Base-by-base conservation (phyloP, 2,113 vertebrate species). In the Hippopotamus amphibius region DNA sequence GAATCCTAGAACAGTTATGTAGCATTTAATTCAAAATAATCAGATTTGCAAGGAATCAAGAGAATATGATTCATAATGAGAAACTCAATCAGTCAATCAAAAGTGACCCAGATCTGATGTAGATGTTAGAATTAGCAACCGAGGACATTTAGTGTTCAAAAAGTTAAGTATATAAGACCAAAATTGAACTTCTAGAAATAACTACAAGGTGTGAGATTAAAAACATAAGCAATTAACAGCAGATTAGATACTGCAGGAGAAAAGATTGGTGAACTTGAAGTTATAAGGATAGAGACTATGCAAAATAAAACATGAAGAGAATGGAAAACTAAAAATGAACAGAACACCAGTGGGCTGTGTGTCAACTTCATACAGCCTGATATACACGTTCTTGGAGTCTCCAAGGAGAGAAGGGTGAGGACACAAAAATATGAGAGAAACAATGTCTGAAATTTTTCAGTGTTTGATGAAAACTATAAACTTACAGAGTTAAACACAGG, bases 251-350 rank as follows among this genome's bases (percentile, higher is more conserved):
- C 28, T 90, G 3, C 22, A 88, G 55, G 30, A 83, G 53, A 83
- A 88, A 72, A 88, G 14, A 46, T 66, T 48, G 91, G 19, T 84
- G 48, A 88, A 91, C n/a, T 88, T 79, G 19, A 76, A 88, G 24
- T 77, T 41, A 53, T n/a, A 69, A 33, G 11, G 37, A 37, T 87
- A 82, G 30, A 83, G 21, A 77, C 37, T 82, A 4, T 83, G 12
- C 16, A 88, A 33, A 66, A 48, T 83, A 57, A 79, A 43, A n/a
- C 26, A 41, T 33, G 5, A 28, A 59, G 61, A 84, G 10, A 53
- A 89, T n/a, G 61, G 19, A 86, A 11, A 74, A 28, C 86, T 5
- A 24, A 21, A 65, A 61, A 37, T 72, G 8, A 48, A 33, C 9
- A 82, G 59, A 72, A 11, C 30, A 37, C 93, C 26, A 33, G 9